Evolutionary conservation across 1,140 invertebrate species (phyloP).

Genomic region (Drosophila tropicalis): DNA sequence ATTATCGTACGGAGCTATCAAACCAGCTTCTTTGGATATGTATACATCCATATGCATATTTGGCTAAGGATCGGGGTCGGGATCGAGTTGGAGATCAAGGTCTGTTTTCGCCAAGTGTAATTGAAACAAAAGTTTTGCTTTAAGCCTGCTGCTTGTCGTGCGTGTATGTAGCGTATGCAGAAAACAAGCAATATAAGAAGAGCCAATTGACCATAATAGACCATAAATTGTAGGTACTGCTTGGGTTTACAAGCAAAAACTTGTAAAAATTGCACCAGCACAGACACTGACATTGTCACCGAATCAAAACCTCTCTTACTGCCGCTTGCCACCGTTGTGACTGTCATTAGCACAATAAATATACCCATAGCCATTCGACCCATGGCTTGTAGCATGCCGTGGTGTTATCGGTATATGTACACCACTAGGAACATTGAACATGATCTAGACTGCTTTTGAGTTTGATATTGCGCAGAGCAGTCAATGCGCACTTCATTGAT

Average conservation of each 20-base stretch:
- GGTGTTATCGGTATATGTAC: conserved; percentile 27
- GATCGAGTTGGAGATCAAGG: background rate
- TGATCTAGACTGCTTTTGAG: conserved; percentile 62
- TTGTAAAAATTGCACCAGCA: background rate
- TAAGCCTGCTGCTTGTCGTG: conserved; percentile 1
- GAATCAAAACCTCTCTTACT: background rate
- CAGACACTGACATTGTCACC: background rate
- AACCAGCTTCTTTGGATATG: background rate
- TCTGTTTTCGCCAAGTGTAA: background rate
- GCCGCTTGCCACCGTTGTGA: conserved; percentile 55
- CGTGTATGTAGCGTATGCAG: conserved; percentile 61
- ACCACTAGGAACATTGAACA: conserved; percentile 69
- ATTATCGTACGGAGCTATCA: conserved; percentile 41
- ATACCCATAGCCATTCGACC: conserved; percentile 8
- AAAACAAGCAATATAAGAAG: conserved; percentile 60
- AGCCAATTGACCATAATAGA: conserved; percentile 65
- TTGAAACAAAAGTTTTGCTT: conserved; percentile 7
- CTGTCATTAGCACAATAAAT: background rate
- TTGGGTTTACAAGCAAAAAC: background rate
- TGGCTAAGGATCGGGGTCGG: background rate
- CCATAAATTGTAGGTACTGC: conserved; percentile 64
- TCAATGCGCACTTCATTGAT: conserved; percentile 15
- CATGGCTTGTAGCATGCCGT: conserved; percentile 33
- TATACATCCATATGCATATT: background rate
- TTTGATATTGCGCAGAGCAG: conserved; percentile 60